These are phyloP conservation scores for Eueremaeus valkanovi DNA, from an alignment of 2,888 invertebrate species.

Conservation along the genomic window DNA sequence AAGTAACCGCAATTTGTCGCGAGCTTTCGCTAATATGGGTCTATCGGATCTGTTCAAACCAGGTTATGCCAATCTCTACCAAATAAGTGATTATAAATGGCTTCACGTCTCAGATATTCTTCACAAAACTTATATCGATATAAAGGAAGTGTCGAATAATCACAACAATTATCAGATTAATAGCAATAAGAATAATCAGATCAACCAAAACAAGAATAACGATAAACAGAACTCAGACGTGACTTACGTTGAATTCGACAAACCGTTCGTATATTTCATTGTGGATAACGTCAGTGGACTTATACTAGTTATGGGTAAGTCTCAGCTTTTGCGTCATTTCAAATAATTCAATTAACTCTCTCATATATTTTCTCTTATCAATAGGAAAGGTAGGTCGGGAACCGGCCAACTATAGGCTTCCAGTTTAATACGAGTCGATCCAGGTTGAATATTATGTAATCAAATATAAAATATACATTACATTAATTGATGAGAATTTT, in stretches of 20 bases:
- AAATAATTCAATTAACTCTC: no score
- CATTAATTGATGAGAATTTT: no score
- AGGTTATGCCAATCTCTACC: conserved; percentile 46
- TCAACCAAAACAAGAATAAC: conserved; percentile 24
- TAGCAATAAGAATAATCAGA: conserved; percentile 22
- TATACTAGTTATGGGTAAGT: conserved; percentile 48
- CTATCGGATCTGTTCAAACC: conserved; percentile 46
- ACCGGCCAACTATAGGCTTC: conserved; percentile 34
- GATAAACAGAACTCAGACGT: conserved; percentile 27
- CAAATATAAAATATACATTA: no score
- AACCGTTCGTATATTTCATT: conserved; percentile 48
- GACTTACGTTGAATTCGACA: conserved; percentile 44
- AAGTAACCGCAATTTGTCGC: conserved; percentile 44
- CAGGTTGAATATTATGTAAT: no score
- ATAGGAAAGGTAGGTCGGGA: conserved; percentile 45
- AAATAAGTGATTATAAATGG: conserved; percentile 47
- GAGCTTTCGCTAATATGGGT: conserved; percentile 45
- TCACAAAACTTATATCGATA: conserved; percentile 45
- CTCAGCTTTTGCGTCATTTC: no score
- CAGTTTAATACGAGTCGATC: no score
- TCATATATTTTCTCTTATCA: no score
- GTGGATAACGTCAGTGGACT: conserved; percentile 48
- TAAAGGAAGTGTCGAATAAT: conserved; percentile 35
- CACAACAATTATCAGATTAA: neutral
- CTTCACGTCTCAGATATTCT: conserved; percentile 47